Conservation (phyloP, 2,113 vertebrate genomes). For the Electrona antarctica region DNA sequence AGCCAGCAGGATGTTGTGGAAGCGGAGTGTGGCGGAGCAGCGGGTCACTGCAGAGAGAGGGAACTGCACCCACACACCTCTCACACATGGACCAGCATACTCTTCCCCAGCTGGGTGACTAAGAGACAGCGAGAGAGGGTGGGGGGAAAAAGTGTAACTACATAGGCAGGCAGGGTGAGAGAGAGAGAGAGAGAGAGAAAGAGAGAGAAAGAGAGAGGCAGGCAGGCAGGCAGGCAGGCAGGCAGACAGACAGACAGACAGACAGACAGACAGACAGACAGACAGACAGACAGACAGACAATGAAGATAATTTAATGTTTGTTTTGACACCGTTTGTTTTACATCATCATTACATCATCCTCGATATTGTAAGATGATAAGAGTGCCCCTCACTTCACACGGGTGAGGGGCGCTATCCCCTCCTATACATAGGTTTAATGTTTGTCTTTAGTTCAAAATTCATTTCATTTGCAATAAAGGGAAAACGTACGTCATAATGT, state of each 20-base stretch:
- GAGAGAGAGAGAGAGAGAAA: constrained; percentile 1
- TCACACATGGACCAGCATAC: constrained; percentile 52
- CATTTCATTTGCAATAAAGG: too few species aligned
- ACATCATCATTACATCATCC: too few species aligned
- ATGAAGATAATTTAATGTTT: too few species aligned
- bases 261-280: constrained; percentile 4
- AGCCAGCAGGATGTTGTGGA: constrained; percentile 75
- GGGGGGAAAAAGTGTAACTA: constrained; percentile 5
- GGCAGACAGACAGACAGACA: not conserved
- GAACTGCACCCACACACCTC: constrained; percentile 71
- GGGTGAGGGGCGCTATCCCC: too few species aligned
- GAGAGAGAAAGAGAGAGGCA: constrained; percentile 17
- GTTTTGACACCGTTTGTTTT: too few species aligned
- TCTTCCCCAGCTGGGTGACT: constrained; percentile 16
- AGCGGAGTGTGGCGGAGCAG: constrained; percentile 72
- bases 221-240: constrained; percentile 5
- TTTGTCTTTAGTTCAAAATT: too few species aligned
- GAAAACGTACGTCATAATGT: too few species aligned
- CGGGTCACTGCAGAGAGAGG: constrained; percentile 72
- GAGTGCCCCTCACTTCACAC: too few species aligned
- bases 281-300: too few species aligned
- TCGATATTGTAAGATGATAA: too few species aligned
- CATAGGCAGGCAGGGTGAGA: not conserved
- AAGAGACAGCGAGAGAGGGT: not conserved
- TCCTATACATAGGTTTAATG: too few species aligned